phyloP scores from a whole-genome alignment of 2,113 vertebrate species.

The Spermophilus dauricus region DNA sequence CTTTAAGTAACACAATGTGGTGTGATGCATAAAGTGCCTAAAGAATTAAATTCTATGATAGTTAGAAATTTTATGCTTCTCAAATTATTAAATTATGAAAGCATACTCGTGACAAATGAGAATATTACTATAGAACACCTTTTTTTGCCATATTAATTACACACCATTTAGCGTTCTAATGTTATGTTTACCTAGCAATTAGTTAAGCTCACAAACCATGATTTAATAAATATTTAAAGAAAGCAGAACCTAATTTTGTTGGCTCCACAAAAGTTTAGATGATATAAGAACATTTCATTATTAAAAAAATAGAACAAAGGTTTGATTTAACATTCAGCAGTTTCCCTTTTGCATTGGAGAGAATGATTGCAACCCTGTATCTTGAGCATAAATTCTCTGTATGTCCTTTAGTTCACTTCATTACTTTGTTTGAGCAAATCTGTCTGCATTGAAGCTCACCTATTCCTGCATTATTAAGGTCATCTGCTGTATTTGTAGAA shows the following conservation, averaged over 20 bases:
- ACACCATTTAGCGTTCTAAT: slow-evolving; percentile 83
- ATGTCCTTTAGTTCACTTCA: not conserved
- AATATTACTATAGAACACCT: slow-evolving; percentile 63
- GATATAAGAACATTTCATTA: slow-evolving; percentile 8
- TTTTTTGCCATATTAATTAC: slow-evolving; percentile 82
- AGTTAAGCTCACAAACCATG: slow-evolving; percentile 81
- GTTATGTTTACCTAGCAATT: slow-evolving; percentile 85
- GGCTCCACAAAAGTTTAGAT: slow-evolving; percentile 18
- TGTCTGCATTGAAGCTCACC: not conserved
- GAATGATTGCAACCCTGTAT: not conserved
- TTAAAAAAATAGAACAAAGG: not conserved
- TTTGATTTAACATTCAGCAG: not conserved
- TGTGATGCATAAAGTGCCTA: not conserved
- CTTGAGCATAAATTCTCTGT: not conserved
- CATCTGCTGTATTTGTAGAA: not conserved
- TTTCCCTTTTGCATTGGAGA: not conserved
- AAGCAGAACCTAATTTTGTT: slow-evolving; percentile 64
- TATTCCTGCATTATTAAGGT: slow-evolving; percentile 2
- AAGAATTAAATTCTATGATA: slow-evolving; percentile 68
- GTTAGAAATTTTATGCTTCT: slow-evolving; percentile 48
- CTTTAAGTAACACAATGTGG: slow-evolving; percentile 35
- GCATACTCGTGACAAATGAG: slow-evolving; percentile 71
- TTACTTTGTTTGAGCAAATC: not conserved
- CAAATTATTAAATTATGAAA: slow-evolving; percentile 78
- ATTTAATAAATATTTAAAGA: slow-evolving; percentile 83